phyloP scores from a whole-genome alignment of 2,113 vertebrate species.

The Ornithorhynchus anatinus region DNA sequence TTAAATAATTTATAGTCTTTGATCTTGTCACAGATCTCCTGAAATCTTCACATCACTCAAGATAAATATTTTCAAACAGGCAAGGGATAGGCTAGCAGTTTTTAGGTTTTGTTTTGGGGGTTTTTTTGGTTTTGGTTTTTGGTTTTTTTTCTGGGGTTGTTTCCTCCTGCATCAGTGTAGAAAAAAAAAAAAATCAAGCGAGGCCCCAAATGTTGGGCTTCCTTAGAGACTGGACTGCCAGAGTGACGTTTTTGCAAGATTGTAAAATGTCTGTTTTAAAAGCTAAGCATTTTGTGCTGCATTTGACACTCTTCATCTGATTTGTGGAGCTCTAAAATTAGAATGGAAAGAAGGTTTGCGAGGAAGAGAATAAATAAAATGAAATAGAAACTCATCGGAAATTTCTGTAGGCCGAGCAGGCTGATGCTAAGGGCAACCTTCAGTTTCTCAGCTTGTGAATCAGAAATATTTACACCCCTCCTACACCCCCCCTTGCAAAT shows the following conservation, averaged over 20 bases:
- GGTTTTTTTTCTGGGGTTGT: too few species aligned
- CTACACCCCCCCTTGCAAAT: too few species aligned
- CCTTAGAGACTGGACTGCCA: background rate
- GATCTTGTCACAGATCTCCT: slow-evolving; percentile 80
- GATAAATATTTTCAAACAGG: slow-evolving; percentile 80
- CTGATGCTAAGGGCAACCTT: too few species aligned
- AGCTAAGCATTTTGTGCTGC: background rate
- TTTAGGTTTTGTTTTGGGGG: too few species aligned
- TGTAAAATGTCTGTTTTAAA: fast-evolving
- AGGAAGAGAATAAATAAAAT: background rate
- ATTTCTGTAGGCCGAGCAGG: too few species aligned
- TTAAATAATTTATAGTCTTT: slow-evolving; percentile 87
- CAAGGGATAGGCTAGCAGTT: slow-evolving; percentile 63
- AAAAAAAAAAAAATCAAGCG: slow-evolving; percentile 36
- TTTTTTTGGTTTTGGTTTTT: too few species aligned
- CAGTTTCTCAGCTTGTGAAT: background rate
- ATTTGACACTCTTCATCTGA: background rate
- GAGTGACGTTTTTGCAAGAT: slow-evolving; percentile 9
- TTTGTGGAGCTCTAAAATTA: background rate
- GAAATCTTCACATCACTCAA: slow-evolving; percentile 80
- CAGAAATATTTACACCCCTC: background rate
- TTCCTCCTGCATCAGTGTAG: slow-evolving; percentile 15
- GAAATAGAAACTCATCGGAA: background rate
- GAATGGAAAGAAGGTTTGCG: background rate
- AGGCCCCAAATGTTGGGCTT: slow-evolving; percentile 33